Evolutionary conservation across 92 coral and sea anemone species (phyloP), one percentile per base, ranked within the genome.

Genomic region (Zoanthus gigantus): DNA sequence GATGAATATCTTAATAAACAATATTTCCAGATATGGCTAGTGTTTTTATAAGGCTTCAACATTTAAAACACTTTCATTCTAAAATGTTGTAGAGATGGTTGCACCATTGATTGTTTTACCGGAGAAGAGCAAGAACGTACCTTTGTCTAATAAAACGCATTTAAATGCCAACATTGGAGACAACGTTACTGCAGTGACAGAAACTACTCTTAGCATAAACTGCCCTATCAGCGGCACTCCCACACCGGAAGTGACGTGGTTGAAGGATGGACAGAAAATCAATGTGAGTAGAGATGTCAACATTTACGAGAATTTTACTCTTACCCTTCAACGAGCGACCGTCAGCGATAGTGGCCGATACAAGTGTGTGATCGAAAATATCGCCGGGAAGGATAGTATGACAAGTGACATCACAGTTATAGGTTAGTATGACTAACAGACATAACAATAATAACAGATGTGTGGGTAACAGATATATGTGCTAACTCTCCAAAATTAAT

Each of bases 161-260:
- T 81, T 94, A 5, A 60, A 45, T 56, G 45, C 90, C 72, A 90
- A 88, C 37, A 83, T 89, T 16, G 97, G 98, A 32, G 95, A 92
- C 79, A 88, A 80, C 82, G 72, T 95, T 50, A 92, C 94, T 16
- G 91, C 90, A 53, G 78, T 94, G 82, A 84, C 89, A 17, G 85
- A 80, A 9, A 89, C 92, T 3, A 89, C 87, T 44, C 65, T 95
- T 56, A 87, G 87, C 30, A 88, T 95, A 71, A 65, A 82, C 50
- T 95, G 98, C 56, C 89, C 85, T 54, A 78, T 88, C n/a, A 85
- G 68, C 72, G 96, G 96, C 17, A 75, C 74, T 17, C 96, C 96
- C 18, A 79, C 83, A 72, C 96, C 94, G 32, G 78, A 78, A 42
- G 86, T 93, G 34, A 86, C 92, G 13, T 93, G 96, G 96, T 76